A percentile compares a stretch with the other conserved stretches of the same genome.
Evolutionary conservation across 2,797 vertebrate species (phyloP).

Genomic region (Artibeus lituratus): DNA sequence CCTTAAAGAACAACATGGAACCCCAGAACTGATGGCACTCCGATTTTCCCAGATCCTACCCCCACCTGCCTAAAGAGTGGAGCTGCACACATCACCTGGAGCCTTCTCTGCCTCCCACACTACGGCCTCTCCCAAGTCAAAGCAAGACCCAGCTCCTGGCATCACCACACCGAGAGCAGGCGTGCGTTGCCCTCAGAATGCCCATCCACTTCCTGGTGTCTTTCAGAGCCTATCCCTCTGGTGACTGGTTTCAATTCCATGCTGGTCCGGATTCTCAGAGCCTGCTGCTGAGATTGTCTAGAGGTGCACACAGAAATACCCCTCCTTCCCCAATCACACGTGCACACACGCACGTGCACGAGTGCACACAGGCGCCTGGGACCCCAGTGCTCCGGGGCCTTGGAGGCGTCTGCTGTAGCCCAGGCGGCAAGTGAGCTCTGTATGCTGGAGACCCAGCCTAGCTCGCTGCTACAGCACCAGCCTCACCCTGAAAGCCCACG

Average conservation of each 20-base stretch:
- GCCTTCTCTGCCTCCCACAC: neutral
- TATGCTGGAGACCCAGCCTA: neutral
- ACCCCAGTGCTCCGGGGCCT: neutral
- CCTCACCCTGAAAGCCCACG: constrained; percentile 21
- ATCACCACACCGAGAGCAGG: neutral
- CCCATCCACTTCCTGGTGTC: neutral
- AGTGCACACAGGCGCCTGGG: neutral
- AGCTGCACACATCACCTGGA: constrained; percentile 2
- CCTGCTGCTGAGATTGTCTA: constrained; percentile 68
- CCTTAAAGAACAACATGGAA: neutral
- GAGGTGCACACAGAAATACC: constrained; percentile 68
- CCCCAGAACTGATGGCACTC: neutral
- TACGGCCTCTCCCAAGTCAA: neutral
- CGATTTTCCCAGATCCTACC: neutral
- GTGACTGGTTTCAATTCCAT: neutral
- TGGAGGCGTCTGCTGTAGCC: neutral
- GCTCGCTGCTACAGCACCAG: neutral
- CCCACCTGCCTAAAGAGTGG: neutral
- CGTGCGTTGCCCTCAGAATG: neutral
- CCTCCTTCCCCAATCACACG: neutral
- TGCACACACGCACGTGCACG: neutral
- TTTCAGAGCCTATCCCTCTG: neutral
- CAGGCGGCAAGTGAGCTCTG: neutral
- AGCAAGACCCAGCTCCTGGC: neutral
- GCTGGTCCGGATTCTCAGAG: constrained; percentile 17